Evolutionary conservation across 2,888 invertebrate genomes (phyloP), one percentile per base, ranked within the genome.

Genomic region (Melanchra persicariae): DNA sequence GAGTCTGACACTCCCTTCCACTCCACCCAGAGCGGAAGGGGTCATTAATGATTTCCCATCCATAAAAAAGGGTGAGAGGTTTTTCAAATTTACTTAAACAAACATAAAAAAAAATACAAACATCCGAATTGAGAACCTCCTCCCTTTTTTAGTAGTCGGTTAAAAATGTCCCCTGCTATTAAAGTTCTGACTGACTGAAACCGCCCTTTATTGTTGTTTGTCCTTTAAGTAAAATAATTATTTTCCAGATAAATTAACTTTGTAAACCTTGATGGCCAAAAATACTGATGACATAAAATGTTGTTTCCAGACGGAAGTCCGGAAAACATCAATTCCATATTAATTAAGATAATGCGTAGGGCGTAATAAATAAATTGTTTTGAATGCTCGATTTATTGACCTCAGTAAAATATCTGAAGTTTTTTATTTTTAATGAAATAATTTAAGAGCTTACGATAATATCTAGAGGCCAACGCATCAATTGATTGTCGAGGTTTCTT

Each of bases 241-340:
- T 40, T 37, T 55, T 24, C 34, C 1, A 12, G 15, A 51, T 49
- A 17, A 49, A 26, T 51, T 1, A 66, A 47, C 58, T 24, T 49
- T 62, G 9, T 0, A 24, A 24, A 61, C 43, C 24, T 60, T 55
- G 30, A 1, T n/a, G 19, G 7, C 0, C 5, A 10, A 58, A 45
- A 58, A 30, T 47, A 62, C 9, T 19, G 7, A 61, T 47, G 24
- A 57, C 0, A 26, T 30, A 26, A 59, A 62, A 70, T 37, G n/a
- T 64, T 15, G 40, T 52, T 26, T 30, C 10, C 7, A 19, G 9
- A 5, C 63, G 74, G 79, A 77, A 55, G 12, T 67, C 62, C 65
- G 65, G 49, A n/a, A 24, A 54, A 61, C 10, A 60, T 47, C 30
- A 30, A 52, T n/a, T n/a, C n/a, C n/a, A n/a, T n/a, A n/a, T n/a